Conservation (phyloP, 2,113 vertebrate species). For the Notechis scutatus region DNA sequence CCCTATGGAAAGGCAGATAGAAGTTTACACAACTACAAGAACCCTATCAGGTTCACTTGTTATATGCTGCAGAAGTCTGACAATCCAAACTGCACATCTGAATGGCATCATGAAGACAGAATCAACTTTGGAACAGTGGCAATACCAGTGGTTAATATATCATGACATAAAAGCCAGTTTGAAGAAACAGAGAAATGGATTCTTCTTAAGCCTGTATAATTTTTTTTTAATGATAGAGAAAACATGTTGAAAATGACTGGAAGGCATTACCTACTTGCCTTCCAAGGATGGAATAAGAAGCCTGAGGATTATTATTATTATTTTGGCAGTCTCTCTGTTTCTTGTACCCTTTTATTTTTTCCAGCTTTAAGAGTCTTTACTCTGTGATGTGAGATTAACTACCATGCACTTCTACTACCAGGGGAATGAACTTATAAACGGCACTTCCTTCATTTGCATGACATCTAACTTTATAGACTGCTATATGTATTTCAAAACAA, state of each 20-base stretch:
- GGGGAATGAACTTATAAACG: constrained; percentile 58
- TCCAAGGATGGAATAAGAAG: constrained; percentile 24
- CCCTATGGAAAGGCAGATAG: background rate
- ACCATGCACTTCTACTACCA: constrained; percentile 44
- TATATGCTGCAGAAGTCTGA: background rate
- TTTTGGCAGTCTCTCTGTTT: constrained; percentile 30
- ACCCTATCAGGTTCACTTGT: background rate
- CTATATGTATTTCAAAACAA: constrained; percentile 70
- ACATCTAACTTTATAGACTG: constrained; percentile 70
- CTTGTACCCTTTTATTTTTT: constrained; percentile 30
- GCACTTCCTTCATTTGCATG: constrained; percentile 76
- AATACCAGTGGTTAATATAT: background rate
- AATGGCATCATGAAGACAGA: background rate
- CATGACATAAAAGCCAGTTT: background rate
- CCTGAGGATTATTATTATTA: background rate
- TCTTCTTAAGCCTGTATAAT: constrained; percentile 16
- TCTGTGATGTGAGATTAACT: constrained; percentile 45
- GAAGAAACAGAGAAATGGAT: background rate
- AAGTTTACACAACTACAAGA: background rate
- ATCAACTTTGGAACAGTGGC: too few relatives aligned
- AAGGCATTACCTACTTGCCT: constrained; percentile 32
- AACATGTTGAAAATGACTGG: constrained; percentile 40
- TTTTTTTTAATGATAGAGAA: constrained; percentile 34
- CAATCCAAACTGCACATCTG: background rate
- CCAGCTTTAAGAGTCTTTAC: constrained; percentile 38